These are phyloP conservation scores for Amniataba percoides DNA, from an alignment of 2,797 vertebrate species.

Conservation along the genomic window DNA sequence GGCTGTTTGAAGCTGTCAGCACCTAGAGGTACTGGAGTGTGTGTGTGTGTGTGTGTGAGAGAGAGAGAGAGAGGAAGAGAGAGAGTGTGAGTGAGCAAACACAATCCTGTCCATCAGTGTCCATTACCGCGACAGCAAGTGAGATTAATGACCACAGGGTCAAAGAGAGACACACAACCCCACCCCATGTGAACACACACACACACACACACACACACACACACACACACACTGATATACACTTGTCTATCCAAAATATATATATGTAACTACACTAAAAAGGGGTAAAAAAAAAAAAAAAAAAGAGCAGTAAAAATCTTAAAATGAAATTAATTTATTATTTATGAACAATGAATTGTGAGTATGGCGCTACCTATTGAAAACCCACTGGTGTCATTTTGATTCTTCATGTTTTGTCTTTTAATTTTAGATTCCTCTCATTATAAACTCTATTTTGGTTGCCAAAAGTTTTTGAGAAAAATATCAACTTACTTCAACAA, in stretches of 20 bases:
- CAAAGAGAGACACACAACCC: constrained; percentile 71
- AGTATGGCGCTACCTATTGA: background rate
- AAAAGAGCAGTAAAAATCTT: background rate
- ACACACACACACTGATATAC: constrained; percentile 24
- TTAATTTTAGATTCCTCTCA: background rate
- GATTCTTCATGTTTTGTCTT: background rate
- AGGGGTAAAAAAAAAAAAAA: constrained; percentile 15
- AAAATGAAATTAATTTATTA: background rate
- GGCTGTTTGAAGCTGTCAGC: constrained; percentile 73
- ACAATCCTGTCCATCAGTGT: constrained; percentile 82
- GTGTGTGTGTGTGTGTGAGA: constrained; percentile 45
- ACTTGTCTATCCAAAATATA: too few relatives aligned
- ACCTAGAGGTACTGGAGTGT: constrained; percentile 44
- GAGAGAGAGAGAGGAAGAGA: constrained; percentile 55
- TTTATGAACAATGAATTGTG: background rate
- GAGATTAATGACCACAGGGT: constrained; percentile 86
- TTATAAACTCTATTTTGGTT: background rate
- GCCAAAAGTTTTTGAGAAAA: background rate
- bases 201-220: constrained; percentile 48
- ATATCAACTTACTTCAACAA: background rate
- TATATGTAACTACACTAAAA: constrained; percentile 11
- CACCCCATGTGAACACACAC: constrained; percentile 43
- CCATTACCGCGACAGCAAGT: constrained; percentile 87
- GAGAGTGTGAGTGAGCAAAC: constrained; percentile 72
- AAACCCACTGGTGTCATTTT: background rate